phyloP scores from a whole-genome alignment of 2,113 vertebrate species.

The Malurus alboscapulatus region DNA sequence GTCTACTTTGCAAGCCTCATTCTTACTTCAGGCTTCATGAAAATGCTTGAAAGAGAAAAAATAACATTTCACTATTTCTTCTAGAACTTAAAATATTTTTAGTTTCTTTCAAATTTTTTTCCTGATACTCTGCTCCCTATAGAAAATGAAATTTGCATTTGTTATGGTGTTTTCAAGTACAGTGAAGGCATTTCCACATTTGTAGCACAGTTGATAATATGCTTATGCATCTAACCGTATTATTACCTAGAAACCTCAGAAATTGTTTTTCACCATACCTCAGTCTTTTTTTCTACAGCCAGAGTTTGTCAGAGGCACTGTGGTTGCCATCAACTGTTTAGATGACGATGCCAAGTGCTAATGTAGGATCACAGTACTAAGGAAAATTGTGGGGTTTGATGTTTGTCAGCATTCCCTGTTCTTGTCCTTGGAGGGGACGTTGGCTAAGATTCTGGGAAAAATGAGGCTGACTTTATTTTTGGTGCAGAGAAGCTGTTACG shows the following conservation, averaged over 20 bases:
- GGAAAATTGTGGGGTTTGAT: background rate
- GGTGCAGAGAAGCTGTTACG: background rate
- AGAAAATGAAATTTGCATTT: background rate
- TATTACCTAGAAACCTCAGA: background rate
- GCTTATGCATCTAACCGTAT: background rate
- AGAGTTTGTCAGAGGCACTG: background rate
- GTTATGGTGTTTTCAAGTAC: background rate
- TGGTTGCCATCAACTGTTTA: background rate
- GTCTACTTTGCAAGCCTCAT: background rate
- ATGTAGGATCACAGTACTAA: background rate
- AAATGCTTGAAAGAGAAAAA: background rate
- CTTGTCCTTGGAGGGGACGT: background rate
- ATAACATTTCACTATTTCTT: background rate
- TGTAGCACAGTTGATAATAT: background rate
- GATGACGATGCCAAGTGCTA: background rate
- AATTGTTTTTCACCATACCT: background rate
- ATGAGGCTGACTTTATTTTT: background rate
- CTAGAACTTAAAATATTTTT: background rate
- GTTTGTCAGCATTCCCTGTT: background rate
- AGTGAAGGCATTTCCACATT: background rate
- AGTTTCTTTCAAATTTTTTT: background rate
- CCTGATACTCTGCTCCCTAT: background rate
- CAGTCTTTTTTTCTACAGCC: background rate
- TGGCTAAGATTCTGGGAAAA: background rate
- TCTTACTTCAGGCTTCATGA: background rate